These are phyloP conservation scores for Columba janthina DNA, from an alignment of 2,113 vertebrate genomes.

Conservation along the genomic window DNA sequence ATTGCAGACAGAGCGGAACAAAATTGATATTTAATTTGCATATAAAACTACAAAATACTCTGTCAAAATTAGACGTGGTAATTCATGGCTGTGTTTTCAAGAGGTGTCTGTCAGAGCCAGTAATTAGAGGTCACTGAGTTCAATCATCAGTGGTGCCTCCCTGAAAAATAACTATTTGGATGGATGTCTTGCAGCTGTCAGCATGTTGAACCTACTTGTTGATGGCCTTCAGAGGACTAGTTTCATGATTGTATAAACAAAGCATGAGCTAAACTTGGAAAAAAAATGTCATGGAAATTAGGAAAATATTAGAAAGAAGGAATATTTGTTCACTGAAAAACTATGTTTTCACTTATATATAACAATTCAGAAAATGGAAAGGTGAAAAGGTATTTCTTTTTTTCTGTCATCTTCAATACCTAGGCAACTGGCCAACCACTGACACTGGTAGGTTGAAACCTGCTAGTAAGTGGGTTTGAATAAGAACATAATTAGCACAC, in stretches of 20 bases:
- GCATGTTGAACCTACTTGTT: neutral
- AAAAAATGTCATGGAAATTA: neutral
- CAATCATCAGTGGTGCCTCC: neutral
- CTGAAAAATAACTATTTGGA: neutral
- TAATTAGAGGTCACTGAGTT: neutral
- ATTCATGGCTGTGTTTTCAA: neutral
- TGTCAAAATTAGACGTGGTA: neutral
- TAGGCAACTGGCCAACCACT: neutral
- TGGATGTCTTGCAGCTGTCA: neutral
- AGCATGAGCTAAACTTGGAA: neutral
- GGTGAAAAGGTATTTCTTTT: neutral
- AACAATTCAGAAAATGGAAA: neutral
- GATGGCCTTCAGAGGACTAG: neutral
- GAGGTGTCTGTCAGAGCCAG: neutral
- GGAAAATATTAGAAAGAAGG: neutral
- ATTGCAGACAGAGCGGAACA: neutral
- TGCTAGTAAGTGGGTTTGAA: neutral
- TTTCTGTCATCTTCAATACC: neutral
- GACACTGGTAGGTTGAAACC: neutral
- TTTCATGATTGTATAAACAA: neutral
- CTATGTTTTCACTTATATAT: neutral
- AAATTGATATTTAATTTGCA: neutral
- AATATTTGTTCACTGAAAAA: neutral
- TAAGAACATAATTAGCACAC: neutral
- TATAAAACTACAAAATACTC: neutral